Base-by-base conservation (phyloP, 2,797 vertebrate genomes). In the Microcaecilia unicolor region DNA sequence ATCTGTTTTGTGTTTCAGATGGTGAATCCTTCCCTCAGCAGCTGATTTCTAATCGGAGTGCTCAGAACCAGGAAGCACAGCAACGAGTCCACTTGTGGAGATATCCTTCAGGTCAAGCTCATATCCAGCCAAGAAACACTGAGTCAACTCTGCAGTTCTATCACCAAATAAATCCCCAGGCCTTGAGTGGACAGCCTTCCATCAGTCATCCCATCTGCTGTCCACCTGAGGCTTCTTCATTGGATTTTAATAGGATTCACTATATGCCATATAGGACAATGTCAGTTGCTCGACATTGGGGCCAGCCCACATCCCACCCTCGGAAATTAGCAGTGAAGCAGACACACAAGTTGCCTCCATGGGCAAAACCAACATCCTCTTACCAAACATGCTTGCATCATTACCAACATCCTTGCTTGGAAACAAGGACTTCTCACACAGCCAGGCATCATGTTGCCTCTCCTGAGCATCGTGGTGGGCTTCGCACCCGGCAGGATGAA, bases 61-160 rank as follows among this genome's bases (percentile, higher is more conserved):
- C 70, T 42, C 86, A 53, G 34, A 80, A 67, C 48, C 45, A 78
- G 19, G 89, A 92, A 56, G 88, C 85, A 1, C 89, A 80, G 37
- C 86, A 84, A 44, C 70, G 84, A 44, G 89, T 93, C 38, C 87
- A 88, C 45, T 86, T 94, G 31, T 67, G 86, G 60, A 89, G 78
- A 31, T 85, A 80, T 43, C 84, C 83, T 48, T 80, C 90, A 0
- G 84, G 81, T 37, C 85, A 72, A 49, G 88, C 92, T 47, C 76
- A 84, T 41, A 90, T 48, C 7, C 37, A 41, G 28, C 30, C n/a
- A n/a, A n/a, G n/a, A n/a, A n/a, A n/a, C n/a, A n/a, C n/a, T n/a
- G n/a, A n/a, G 76, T 84, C 78, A 78, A 45, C 64, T 78, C 31
- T 79, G 10, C 66, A 67, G 0, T 38, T 65, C 0, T 70, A 73